Evolutionary conservation across 2,797 vertebrate genomes (phyloP), one percentile per base, ranked within the genome.

Genomic region (Dallia pectoralis): DNA sequence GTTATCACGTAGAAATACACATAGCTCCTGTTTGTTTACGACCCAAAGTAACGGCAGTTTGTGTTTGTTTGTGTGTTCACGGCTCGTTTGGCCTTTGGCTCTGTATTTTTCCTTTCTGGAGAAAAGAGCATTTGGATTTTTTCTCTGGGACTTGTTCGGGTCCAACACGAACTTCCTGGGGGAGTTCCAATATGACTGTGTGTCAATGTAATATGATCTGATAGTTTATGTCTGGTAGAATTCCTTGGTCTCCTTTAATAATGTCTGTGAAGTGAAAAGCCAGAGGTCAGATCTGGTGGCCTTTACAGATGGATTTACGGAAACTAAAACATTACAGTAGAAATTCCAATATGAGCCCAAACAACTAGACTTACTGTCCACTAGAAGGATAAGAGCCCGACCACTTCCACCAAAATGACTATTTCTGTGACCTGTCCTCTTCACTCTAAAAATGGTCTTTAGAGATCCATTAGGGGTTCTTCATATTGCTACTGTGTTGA

Each of bases 171-270:
- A 25, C 56, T 62, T 63, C 16, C 22, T 47, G 33, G 7, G 3
- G 33, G 33, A 36, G 3, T 36, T 36, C 33, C 33, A 36, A 36
- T 7, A 36, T 36, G 3, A 36, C 7, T 36, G 33, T 1, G 19
- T 72, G n/a, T 73, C 16, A 70, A 70, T 69, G 12, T 25, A 68
- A 49, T 33, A 25, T 4, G 19, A 22, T 63, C n/a, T 72, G 22
- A 78, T 68, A 36, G 67, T 83, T 25, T 53, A 32, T 63, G 48
- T 73, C 78, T 73, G 63, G 56, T 16, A 53, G 5, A 74, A 70
- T 15, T 27, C 74, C 63, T 72, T 83, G 75, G 78, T 83, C 33
- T 75, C 16, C 9, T 22, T 82, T 84, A 78, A 79, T 64, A 69
- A 44, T 49, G 56, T 7, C 30, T 76, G 70, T 4, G 47, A 27